Base-by-base conservation (phyloP, 2,113 vertebrate genomes). In the Varanus komodoensis region DNA sequence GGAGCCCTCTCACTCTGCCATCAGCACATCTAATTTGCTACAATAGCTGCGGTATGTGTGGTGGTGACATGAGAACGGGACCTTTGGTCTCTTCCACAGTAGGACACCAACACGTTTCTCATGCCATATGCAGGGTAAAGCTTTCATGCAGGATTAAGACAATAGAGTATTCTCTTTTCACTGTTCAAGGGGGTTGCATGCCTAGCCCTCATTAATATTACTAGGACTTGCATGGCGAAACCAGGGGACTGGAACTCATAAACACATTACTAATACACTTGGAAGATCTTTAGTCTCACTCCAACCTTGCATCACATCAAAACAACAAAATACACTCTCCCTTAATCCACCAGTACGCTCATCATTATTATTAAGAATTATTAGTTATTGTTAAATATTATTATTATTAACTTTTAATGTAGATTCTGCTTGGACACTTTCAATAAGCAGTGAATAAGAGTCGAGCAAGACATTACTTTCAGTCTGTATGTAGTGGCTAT, bases 1-100 rank as follows among this genome's bases (percentile, higher is more conserved):
- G 57, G 1, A 44, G 6, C 0, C 0, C 0, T 8, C 4, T 6
- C 17, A 0, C 0, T 78, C 32, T 7, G 23, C 80, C 61, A 21
- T 0, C 69, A 8, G 68, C 44, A 52, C 0, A 0, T 57, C 38
- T 44, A 0, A 54, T 89, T 48, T 32, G 14, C 64, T 27, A 61
- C 64, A 79, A 27, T 61, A 71, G 23, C 0, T 0, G 34, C 4
- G 32, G 68, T 64, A 8, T 27, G 25, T 75, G 69, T 64, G 83
- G 57, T 17, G 64, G 44, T 86, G 54, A 52, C 54, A 81, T 80
- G 44, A 3, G 4, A 52, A 0, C 2, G 77, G 84, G 50, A 52
- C 68, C 8, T 48, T 0, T 0, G 0, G 38, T 5, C 69, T 38
- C 2, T 74, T 25, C 78, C 52, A 0, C n/a, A 3, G n/a, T 2